phyloP scores from a whole-genome alignment of 1,140 invertebrate genomes.

The Lepidurus packardi region DNA sequence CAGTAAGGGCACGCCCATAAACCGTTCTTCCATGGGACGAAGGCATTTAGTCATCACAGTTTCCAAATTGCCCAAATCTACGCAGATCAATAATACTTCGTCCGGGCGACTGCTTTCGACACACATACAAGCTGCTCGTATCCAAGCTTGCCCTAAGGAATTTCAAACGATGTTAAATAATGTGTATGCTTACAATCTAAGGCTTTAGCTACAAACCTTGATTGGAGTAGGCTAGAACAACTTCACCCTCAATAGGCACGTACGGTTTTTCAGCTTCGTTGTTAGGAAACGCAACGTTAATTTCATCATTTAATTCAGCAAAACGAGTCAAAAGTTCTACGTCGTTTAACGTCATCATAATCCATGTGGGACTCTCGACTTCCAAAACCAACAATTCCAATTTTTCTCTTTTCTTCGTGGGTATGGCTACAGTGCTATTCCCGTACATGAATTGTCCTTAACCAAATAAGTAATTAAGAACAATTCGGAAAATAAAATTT shows the following conservation, averaged over 20 bases:
- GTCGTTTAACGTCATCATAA: neutral
- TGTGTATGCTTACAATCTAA: neutral
- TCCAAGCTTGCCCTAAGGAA: neutral
- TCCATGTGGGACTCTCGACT: neutral
- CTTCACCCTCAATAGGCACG: neutral
- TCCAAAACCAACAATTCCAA: neutral
- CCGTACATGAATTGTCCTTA: neutral
- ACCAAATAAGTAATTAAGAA: neutral
- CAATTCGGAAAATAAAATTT: neutral
- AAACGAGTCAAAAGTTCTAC: neutral
- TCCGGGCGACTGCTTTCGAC: neutral
- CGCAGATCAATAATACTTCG: neutral
- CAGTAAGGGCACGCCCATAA: neutral
- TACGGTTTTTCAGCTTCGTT: neutral
- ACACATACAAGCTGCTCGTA: conserved; percentile 14
- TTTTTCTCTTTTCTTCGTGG: neutral
- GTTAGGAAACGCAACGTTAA: neutral
- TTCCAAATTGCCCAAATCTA: neutral
- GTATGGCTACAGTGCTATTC: neutral
- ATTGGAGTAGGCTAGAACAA: neutral
- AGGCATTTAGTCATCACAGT: neutral
- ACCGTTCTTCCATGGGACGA: neutral
- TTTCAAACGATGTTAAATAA: neutral
- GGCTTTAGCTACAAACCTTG: neutral
- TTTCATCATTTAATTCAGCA: neutral